Evolutionary conservation across 2,888 invertebrate species (phyloP).

Genomic region (Polia nebulosa): DNA sequence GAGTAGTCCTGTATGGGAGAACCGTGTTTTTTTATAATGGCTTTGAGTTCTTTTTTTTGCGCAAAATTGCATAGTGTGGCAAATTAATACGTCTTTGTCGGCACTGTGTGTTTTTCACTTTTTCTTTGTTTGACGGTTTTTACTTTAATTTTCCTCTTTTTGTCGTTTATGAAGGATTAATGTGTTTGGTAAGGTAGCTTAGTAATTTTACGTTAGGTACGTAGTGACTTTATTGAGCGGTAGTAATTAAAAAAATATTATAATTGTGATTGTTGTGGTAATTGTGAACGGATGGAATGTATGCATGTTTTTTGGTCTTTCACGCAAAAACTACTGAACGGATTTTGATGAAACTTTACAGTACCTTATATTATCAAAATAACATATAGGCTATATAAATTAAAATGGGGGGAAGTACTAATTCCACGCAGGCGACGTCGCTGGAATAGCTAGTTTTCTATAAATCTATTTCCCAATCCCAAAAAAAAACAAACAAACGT

Average conservation of each 20-base stretch:
- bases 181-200: constrained; percentile 29
- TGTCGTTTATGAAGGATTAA: constrained; percentile 39
- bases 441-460: background rate
- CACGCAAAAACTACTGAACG: no score
- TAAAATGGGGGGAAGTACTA: no score
- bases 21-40: constrained; percentile 64
- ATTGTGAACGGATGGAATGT: no score
- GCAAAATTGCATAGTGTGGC: constrained; percentile 68
- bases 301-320: no score
- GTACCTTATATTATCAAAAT: no score
- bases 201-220: background rate
- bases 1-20: constrained; percentile 56
- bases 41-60: constrained; percentile 64
- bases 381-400: no score
- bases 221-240: background rate
- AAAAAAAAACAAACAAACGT: background rate
- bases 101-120: constrained; percentile 65
- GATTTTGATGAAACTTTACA: no score
- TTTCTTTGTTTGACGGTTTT: constrained; percentile 55
- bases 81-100: constrained; percentile 73
- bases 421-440: background rate
- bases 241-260: background rate
- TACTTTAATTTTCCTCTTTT: constrained; percentile 30
- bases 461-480: background rate
- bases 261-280: no score